phyloP scores from a whole-genome alignment of 2,888 invertebrate genomes.

The Dendrolimus houi region DNA sequence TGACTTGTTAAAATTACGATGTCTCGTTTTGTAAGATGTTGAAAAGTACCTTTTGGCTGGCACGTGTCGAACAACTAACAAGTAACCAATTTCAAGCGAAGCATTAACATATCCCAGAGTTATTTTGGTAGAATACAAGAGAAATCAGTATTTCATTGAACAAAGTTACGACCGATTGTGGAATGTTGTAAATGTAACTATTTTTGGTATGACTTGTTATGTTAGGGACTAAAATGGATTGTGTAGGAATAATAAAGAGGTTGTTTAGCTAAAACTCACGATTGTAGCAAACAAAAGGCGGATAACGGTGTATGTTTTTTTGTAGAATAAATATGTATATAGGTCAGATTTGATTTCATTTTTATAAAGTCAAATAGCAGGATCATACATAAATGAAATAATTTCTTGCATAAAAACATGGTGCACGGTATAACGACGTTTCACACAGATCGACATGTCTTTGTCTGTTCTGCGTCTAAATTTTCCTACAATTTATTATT shows the following conservation, averaged over 20 bases:
- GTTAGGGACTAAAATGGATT: background rate
- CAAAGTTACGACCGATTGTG: background rate
- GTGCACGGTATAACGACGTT: no score
- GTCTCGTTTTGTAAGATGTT: no score
- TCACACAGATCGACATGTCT: no score
- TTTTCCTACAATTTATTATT: no score
- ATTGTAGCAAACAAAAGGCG: background rate
- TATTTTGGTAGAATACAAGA: background rate
- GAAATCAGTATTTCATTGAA: background rate
- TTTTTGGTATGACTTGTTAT: background rate
- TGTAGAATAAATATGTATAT: background rate
- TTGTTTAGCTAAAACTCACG: background rate
- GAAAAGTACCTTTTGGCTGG: no score
- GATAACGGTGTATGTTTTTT: background rate
- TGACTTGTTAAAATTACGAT: no score
- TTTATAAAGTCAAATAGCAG: no score
- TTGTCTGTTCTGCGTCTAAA: no score
- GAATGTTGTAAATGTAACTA: background rate
- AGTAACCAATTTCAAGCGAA: no score
- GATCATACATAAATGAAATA: no score
- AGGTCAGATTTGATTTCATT: background rate
- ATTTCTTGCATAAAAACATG: no score
- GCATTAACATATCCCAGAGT: background rate
- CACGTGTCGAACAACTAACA: no score
- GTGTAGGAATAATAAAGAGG: background rate